phyloP scores from a whole-genome alignment of 2,113 vertebrate species.

The Indri indri region DNA sequence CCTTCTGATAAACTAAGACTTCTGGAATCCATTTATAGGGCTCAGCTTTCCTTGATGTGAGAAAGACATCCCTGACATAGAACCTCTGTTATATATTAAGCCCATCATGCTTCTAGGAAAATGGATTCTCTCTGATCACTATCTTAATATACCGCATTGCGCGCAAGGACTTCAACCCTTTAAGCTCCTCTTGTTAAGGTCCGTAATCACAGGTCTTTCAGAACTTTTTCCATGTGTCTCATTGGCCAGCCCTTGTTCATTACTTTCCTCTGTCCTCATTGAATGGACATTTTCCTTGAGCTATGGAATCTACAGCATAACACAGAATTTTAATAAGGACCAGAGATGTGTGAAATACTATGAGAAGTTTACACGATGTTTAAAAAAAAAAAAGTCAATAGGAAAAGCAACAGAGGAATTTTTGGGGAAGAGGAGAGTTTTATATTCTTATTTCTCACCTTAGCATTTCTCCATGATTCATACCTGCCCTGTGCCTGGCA shows the following conservation, averaged over 20 bases:
- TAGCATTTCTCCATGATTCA: not conserved
- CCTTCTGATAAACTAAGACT: not conserved
- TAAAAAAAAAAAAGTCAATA: not conserved
- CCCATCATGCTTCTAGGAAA: not conserved
- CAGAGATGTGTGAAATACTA: not conserved
- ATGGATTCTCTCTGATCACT: not conserved
- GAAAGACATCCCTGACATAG: not conserved
- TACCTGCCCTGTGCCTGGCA: not conserved
- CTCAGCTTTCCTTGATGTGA: not conserved
- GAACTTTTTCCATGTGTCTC: not conserved
- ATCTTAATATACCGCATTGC: rapidly evolving
- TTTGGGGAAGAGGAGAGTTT: not conserved
- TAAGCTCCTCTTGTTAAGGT: not conserved
- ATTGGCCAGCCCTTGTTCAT: not conserved
- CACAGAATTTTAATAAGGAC: not conserved
- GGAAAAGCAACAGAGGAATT: not conserved
- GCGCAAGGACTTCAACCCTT: not conserved
- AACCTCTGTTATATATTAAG: not conserved
- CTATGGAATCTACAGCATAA: not conserved
- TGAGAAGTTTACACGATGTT: not conserved
- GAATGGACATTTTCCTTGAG: not conserved
- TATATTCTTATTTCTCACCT: not conserved
- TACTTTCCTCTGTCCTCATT: not conserved
- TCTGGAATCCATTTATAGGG: not conserved
- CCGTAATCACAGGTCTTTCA: not conserved